Percentiles rank a stretch among this genome's conserved stretches.
These are phyloP conservation scores for Subacronicta megacephala DNA, from an alignment of 2,888 invertebrate genomes.

Conservation along the genomic window DNA sequence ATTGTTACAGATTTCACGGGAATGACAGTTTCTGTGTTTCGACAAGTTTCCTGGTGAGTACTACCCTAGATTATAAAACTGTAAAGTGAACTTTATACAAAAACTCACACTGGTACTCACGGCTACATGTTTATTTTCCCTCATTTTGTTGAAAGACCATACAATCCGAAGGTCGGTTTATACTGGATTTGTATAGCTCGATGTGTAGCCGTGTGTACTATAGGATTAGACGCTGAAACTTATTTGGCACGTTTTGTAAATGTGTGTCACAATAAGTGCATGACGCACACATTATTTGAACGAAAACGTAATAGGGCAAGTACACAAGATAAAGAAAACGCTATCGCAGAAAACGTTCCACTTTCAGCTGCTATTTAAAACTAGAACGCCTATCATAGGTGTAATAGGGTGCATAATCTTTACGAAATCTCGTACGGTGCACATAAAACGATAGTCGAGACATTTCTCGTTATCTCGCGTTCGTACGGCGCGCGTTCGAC, in stretches of 20 bases:
- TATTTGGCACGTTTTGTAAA: not conserved
- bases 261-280: constrained; percentile 21
- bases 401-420: constrained; percentile 59
- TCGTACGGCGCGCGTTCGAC: constrained; percentile 64
- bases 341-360: constrained; percentile 30
- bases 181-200: no score
- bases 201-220: no score
- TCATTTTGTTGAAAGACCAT: no score
- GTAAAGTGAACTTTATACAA: no score
- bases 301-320: constrained; percentile 2
- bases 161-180: no score
- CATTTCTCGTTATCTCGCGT: constrained; percentile 81
- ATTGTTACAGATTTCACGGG: constrained; percentile 79
- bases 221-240: no score
- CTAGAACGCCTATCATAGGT: constrained; percentile 50
- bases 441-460: constrained; percentile 79
- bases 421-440: constrained; percentile 64
- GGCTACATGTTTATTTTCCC: no score
- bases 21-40: constrained; percentile 70
- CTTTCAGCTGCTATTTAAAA: constrained; percentile 46
- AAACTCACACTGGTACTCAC: no score
- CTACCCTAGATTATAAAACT: not conserved
- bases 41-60: constrained; percentile 75
- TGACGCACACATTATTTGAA: not conserved
- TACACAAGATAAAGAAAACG: constrained; percentile 28